Base-by-base conservation (phyloP, 2,113 vertebrate species). In the Spermophilus dauricus region DNA sequence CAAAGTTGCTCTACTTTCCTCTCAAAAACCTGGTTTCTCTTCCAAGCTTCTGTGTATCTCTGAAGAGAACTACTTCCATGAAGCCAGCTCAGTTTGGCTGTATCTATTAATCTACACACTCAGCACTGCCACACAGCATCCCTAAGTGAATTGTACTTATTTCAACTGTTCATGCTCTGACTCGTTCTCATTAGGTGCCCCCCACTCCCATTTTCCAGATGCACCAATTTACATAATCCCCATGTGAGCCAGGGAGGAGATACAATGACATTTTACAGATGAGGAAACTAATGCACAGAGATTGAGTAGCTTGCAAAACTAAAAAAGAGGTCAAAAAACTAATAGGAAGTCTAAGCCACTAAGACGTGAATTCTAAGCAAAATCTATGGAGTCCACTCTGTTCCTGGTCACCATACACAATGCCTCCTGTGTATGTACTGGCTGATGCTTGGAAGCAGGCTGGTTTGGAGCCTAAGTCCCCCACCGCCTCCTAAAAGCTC, bases 361-460 rank as follows among this genome's bases (percentile, higher is more conserved):
- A 45, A 12, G 69, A 63, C 12, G 18, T n/a, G 12, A 24, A 72
- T 34, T 73, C 69, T 48, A 72, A 53, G 58, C 37, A 45, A 70
- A 77, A 80, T 14, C 30, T 37, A 34, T 0, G 1, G 8, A 82
- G 93, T 48, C 80, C 12, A 18, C 16, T 26, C 32, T 0, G 20
- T 14, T 11, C 48, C 37, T 67, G 53, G 30, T 88, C 32, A 42
- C 9, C 26, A 10, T 0, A 3, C 20, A 30, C 37, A 20, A 32
- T 0, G 32, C 39, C 53, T 58, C 28, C 14, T 9, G 2, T 0
- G 1, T 70, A 14, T 4, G 20, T 14, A 30, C 0, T 18, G 30
- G 32, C 20, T 18, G 58, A 39, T 4, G 42, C n/a, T 39, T 42
- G 45, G 53, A 13, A 26, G 18, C 67, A 22, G 67, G 17, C 32